Evolutionary conservation across 2,797 vertebrate genomes (phyloP), one percentile per base, ranked within the genome.

Genomic region (Manis crassicaudata): DNA sequence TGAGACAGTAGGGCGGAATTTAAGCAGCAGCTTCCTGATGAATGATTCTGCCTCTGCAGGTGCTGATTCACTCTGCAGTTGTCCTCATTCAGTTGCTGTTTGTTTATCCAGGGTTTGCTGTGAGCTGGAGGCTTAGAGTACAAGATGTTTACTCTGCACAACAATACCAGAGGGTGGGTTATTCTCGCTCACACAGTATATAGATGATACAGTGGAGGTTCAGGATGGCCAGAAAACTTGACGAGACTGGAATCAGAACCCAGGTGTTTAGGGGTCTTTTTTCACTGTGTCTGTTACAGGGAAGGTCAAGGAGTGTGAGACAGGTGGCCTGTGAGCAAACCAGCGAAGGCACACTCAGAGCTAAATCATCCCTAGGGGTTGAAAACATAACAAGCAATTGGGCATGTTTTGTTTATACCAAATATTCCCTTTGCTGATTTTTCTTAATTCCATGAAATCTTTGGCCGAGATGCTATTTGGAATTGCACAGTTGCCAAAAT

Each of bases 391-490:
- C 73, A 73, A 67, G 88, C n/a, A 92, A 62, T 72, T 90, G 82
- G 54, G 67, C 89, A 73, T 94, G 20, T 88, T 95, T 94, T 96
- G 89, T 97, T 96, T 97, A 89, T 4, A 81, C 40, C 54, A 70
- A 85, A 89, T 95, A 96, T 79, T 93, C 56, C 37, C 96, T 83
- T 91, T 65, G 87, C 80, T 94, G 58, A 75, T 54, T 92, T 87
- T 73, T 87, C 92, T 92, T n/a, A 95, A 89, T 94, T 95, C 92
- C 83, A 43, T 63, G 88, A 95, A 96, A 87, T 92, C 50, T 95
- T 93, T 80, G 50, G 94, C 96, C 32, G 21, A 94, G 90, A 95
- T 93, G 77, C 60, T 97, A 77, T 97, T 96, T 97, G 91, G 86
- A 80, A 84, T 83, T 72, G 58, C 43, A 25, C 17, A 18, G 52